phyloP scores from a whole-genome alignment of 2,113 vertebrate genomes.

The Anarrhichthys ocellatus region DNA sequence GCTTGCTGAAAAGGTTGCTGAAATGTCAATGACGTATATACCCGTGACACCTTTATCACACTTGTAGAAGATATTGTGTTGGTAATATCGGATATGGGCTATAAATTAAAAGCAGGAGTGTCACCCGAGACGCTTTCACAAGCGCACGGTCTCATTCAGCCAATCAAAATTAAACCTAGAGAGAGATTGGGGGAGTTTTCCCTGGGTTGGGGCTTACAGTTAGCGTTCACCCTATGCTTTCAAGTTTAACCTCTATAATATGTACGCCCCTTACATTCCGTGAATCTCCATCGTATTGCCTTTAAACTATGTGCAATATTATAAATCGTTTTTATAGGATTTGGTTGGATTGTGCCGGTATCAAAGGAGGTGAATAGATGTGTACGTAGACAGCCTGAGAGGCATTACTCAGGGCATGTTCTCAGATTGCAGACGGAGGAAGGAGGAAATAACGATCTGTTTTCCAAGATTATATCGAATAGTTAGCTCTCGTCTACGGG shows the following conservation, averaged over 20 bases:
- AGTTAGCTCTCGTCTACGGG: constrained; percentile 3
- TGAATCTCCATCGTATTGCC: accelerated
- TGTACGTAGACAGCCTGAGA: constrained; percentile 40
- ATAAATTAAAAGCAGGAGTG: background rate
- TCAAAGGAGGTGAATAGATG: background rate
- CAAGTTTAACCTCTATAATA: background rate
- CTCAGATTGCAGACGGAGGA: accelerated
- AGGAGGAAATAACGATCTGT: constrained; percentile 51
- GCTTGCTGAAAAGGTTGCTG: background rate
- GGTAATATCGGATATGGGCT: background rate
- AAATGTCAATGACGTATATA: background rate
- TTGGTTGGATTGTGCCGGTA: background rate
- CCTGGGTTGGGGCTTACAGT: constrained; percentile 28
- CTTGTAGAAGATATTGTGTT: background rate
- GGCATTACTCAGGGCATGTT: accelerated
- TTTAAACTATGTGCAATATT: background rate
- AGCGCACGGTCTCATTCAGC: constrained; percentile 16
- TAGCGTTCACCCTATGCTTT: background rate
- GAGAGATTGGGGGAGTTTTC: accelerated
- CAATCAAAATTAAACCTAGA: constrained; percentile 40
- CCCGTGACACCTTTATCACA: background rate
- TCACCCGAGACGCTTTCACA: constrained; percentile 27
- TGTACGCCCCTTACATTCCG: accelerated
- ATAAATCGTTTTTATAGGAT: background rate
- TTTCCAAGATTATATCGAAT: constrained; percentile 28